Evolutionary conservation across 2,797 vertebrate species (phyloP), one percentile per base, ranked within the genome.

Genomic region (Enteromius afrohamiltoni): DNA sequence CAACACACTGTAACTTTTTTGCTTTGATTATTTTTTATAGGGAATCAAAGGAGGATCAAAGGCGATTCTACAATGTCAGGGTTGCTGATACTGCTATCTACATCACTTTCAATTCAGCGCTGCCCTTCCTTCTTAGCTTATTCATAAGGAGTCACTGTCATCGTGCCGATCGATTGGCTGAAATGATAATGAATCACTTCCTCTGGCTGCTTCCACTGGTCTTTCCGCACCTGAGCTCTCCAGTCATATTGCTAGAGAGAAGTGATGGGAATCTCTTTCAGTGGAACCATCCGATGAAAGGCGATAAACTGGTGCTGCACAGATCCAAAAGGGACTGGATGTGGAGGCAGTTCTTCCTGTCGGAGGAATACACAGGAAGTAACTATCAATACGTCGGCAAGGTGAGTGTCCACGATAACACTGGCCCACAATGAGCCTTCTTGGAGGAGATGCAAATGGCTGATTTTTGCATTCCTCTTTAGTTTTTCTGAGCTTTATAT

Each of bases 341-440:
- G 96, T 96, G 96, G 96, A 96, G 96, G 88, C 96, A 96, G 80
- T 96, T 96, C 92, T 96, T 96, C 88, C 91, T 96, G 88, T 90
- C 96, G 86, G 96, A 96, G 86, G 96, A 96, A 83, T 96, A 96
- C 78, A 96, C 94, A 58, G 96, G 96, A 85, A 92, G 93, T 58
- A 95, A 96, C 75, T 95, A 94, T 70, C 96, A 96, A 78, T 96
- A 96, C 0, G 96, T 96, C 65, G 96, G 96, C 86, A 96, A 96
- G 95, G 96, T 96, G 93, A 95, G 95, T 40, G n/a, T 34, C 60
- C 40, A 55, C 34, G 3, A 60, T 65, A 67, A 34, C 23, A 14
- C 55, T 4, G 55, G 42, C 45, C n/a, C 40, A 55, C 64, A 65
- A 47, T 4, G 31, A 53, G 71, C 51, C 26, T 62, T 40, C 45